These are phyloP conservation scores for Myrmecobius fasciatus DNA, from an alignment of 2,113 vertebrate species.

Conservation along the genomic window DNA sequence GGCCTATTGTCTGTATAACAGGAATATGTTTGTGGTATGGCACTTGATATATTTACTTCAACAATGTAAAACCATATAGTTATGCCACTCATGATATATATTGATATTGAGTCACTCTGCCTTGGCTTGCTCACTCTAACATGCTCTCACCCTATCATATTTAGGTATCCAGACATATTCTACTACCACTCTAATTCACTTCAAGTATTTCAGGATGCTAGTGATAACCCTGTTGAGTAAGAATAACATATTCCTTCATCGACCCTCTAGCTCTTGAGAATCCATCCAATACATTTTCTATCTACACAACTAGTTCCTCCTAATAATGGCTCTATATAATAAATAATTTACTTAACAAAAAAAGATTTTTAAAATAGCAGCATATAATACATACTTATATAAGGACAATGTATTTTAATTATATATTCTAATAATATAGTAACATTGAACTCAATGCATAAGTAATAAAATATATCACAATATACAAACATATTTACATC, in stretches of 20 bases:
- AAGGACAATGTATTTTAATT: background rate
- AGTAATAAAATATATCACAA: background rate
- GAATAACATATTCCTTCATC: background rate
- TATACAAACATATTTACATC: background rate
- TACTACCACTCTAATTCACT: background rate
- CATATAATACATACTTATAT: background rate
- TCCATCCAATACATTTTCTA: background rate
- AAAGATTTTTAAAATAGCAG: background rate
- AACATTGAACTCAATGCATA: background rate
- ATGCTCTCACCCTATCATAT: background rate
- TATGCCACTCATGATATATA: background rate
- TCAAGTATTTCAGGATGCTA: background rate
- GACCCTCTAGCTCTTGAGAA: background rate
- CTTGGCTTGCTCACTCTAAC: background rate
- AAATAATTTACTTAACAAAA: background rate
- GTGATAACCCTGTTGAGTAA: background rate
- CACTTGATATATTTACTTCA: background rate
- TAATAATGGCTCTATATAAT: background rate
- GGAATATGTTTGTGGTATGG: background rate
- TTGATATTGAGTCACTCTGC: background rate
- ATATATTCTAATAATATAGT: background rate
- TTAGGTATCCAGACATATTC: background rate
- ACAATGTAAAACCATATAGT: background rate
- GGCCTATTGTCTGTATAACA: background rate
- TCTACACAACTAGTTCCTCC: background rate